Evolutionary conservation across 2,888 invertebrate genomes (phyloP).

Genomic region (Ectemnius continuus): DNA sequence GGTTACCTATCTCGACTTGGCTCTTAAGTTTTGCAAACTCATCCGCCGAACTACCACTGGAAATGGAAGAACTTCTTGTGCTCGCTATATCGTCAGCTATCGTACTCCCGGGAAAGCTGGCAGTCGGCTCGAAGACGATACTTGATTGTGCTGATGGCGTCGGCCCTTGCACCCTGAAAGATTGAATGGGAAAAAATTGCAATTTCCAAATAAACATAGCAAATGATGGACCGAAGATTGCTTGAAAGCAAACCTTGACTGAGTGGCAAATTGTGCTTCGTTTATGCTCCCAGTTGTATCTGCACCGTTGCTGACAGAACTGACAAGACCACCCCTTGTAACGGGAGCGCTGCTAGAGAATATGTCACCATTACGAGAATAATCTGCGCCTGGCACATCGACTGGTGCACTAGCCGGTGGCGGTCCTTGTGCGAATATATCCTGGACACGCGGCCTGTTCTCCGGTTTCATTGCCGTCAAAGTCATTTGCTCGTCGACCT

Average conservation of each 20-base stretch:
- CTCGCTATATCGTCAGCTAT: conserved; percentile 60
- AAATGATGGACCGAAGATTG: background rate
- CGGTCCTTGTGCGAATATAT: conserved; percentile 78
- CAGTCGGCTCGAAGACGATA: conserved; percentile 56
- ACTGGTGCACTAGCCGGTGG: conserved; percentile 83
- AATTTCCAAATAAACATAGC: too few relatives aligned
- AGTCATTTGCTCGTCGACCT: conserved; percentile 88
- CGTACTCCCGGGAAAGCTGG: conserved; percentile 51
- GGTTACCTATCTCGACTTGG: conserved; percentile 85
- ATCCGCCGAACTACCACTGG: conserved; percentile 78
- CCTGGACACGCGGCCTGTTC: conserved; percentile 73
- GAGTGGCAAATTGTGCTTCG: conserved; percentile 24
- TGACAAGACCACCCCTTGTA: background rate
- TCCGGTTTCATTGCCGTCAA: conserved; percentile 86
- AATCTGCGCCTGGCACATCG: conserved; percentile 80
- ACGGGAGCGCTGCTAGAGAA: conserved; percentile 72
- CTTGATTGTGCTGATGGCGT: conserved; percentile 65
- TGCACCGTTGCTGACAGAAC: conserved; percentile 8
- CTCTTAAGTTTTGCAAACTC: conserved; percentile 86
- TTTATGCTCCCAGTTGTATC: background rate
- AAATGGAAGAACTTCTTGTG: conserved; percentile 57
- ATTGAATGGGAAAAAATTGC: background rate
- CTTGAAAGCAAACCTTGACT: conserved; percentile 31
- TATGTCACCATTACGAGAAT: conserved; percentile 57
- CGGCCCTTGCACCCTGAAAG: conserved; percentile 61